Evolutionary conservation across 2,888 invertebrate genomes (phyloP).

Genomic region (Hypena proboscidalis): DNA sequence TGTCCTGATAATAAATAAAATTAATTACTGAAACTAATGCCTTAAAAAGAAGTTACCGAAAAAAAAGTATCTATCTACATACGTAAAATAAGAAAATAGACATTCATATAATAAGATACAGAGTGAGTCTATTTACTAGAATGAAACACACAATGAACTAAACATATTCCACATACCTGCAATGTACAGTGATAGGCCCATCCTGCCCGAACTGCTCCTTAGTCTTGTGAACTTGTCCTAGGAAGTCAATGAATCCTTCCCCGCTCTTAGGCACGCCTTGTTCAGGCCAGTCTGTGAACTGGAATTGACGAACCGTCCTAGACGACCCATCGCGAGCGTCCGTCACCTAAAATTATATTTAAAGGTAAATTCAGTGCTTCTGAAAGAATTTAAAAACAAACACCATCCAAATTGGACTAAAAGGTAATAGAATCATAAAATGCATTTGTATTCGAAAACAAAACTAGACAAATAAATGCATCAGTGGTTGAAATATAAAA

Average conservation of each 20-base stretch:
- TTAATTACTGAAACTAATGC: too few relatives aligned
- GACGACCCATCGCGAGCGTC: slow-evolving; percentile 99
- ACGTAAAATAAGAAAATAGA: too few relatives aligned
- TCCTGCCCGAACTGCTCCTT: slow-evolving; percentile 99
- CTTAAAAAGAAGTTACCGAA: too few relatives aligned
- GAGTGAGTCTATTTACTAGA: too few relatives aligned
- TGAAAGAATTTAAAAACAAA: too few relatives aligned
- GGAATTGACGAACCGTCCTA: slow-evolving; percentile 97
- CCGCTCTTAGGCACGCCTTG: slow-evolving; percentile 99
- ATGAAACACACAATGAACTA: not conserved
- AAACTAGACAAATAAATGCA: not conserved
- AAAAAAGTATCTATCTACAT: too few relatives aligned
- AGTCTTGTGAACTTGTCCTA: slow-evolving; percentile 99
- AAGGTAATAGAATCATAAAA: too few relatives aligned
- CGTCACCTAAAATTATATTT: slow-evolving; percentile 87
- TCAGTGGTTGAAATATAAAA: not conserved
- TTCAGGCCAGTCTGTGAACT: slow-evolving; percentile 98
- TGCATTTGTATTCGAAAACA: not conserved
- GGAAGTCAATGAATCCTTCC: slow-evolving; percentile 99
- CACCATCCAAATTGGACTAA: too few relatives aligned
- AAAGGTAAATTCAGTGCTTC: too few relatives aligned
- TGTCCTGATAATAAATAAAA: too few relatives aligned
- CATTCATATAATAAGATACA: too few relatives aligned
- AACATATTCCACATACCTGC: slow-evolving; percentile 86
- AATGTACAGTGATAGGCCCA: slow-evolving; percentile 99